Evolutionary conservation across 1,140 invertebrate genomes (phyloP), one percentile per base, ranked within the genome.

Genomic region (Brachionus rotundiformis): DNA sequence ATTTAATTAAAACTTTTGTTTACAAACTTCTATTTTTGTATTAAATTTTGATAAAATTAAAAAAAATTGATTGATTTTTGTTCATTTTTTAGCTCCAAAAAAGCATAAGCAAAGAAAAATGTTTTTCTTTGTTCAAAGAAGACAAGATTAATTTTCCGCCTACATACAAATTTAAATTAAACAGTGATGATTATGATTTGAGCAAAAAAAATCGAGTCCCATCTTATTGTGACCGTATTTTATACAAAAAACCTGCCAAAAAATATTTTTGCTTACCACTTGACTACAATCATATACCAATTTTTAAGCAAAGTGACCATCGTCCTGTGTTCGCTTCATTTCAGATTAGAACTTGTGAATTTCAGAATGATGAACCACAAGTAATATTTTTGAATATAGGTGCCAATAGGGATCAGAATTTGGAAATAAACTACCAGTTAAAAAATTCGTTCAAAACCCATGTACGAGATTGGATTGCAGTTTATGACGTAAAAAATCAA

Each of bases 101-200:
- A 79, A 33, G 76, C 13, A 79, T 79, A n/a, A 31, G 11, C 25
- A 79, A 79, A 33, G 76, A 79, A 79, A 79, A 79, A 29, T 79
- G 76, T 39, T 79, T 79, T 41, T 54, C 76, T 23, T 27, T 59
- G n/a, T 79, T 79, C n/a, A 79, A 59, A 36, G 76, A 79, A 31
- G 23, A 36, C 19, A 19, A n/a, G 13, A 79, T 79, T 27, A 29
- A 39, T 13, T 79, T 79, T 63, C 19, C 76, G 13, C 76, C 76
- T 6, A 59, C 76, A 31, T 79, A 79, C 25, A 79, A 79, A 29
- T 79, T 79, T 41, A 41, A 16, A 41, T 25, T 63, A 7, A 79
- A 79, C 19, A 36, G 41, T 25, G 76, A 79, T 16, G 27, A 54
- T 16, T 79, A 79, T 41, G 76, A 79, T 27, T 54, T 79, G 29